These are phyloP conservation scores for Heliothis subflexa DNA, from an alignment of 1,140 invertebrate species.

Conservation along the genomic window DNA sequence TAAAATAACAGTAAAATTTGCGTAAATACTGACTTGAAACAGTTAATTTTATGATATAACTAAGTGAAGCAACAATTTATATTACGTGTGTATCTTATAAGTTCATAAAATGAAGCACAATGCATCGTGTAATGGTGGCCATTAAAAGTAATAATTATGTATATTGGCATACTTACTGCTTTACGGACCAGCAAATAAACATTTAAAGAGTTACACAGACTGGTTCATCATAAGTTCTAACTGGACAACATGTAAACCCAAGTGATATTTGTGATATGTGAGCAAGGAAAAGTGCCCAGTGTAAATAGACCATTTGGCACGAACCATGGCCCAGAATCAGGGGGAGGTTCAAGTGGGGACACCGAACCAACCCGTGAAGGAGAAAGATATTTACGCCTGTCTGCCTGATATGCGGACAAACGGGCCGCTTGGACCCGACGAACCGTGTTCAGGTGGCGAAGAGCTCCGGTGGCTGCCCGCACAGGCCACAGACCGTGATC, in stretches of 20 bases:
- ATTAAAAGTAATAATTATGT: constrained; percentile 86
- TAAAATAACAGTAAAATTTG: constrained; percentile 75
- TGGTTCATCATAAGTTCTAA: constrained; percentile 59
- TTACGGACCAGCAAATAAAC: constrained; percentile 73
- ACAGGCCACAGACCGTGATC: constrained; percentile 96
- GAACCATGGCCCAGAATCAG: constrained; percentile 84
- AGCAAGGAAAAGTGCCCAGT: constrained; percentile 67
- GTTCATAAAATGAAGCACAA: constrained; percentile 79
- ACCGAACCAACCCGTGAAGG: constrained; percentile 83
- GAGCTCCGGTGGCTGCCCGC: constrained; percentile 97
- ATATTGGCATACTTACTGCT: constrained; percentile 84
- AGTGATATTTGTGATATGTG: constrained; percentile 71
- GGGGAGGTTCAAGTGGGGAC: constrained; percentile 84
- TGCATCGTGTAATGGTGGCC: constrained; percentile 86
- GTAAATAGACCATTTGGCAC: constrained; percentile 70
- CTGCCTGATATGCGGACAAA: constrained; percentile 90
- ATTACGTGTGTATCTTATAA: constrained; percentile 62
- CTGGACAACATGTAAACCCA: constrained; percentile 72
- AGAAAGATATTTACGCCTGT: constrained; percentile 89
- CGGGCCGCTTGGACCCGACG: constrained; percentile 89
- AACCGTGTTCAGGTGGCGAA: constrained; percentile 93
- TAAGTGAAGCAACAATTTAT: constrained; percentile 64
- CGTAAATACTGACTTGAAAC: constrained; percentile 66
- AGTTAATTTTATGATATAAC: constrained; percentile 62
- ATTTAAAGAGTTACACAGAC: constrained; percentile 65